Conservation (phyloP, 2,113 vertebrate genomes). For the Xyliphius kryptos region DNA sequence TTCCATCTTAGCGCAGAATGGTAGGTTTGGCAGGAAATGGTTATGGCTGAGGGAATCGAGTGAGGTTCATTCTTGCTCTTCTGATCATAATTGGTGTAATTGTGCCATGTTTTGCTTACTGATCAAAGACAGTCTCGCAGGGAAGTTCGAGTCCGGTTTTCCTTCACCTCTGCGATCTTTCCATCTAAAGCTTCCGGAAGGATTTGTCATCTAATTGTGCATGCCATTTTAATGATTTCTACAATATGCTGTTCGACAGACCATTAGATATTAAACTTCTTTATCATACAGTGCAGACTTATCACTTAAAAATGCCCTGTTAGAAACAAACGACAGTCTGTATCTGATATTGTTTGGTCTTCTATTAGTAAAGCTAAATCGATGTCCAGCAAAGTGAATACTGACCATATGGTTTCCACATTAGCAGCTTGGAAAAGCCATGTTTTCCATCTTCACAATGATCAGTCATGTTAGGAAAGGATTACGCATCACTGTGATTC, state of each 20-base stretch:
- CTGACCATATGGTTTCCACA: not conserved
- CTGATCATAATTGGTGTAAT: constrained; percentile 38
- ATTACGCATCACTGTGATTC: not conserved
- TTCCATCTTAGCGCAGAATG: not conserved
- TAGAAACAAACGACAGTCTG: no score
- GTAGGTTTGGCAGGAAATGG: constrained; percentile 6
- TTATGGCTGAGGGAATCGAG: constrained; percentile 10
- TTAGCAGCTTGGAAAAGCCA: not conserved
- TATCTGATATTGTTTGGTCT: no score
- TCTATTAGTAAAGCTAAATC: no score
- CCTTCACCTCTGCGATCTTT: constrained; percentile 34
- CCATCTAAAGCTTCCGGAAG: constrained; percentile 21
- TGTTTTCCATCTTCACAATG: not conserved
- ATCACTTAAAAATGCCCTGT: no score
- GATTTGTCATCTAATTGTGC: constrained; percentile 15
- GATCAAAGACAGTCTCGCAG: constrained; percentile 23
- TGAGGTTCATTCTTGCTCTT: not conserved
- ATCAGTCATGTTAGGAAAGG: not conserved
- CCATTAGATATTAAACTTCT: not conserved
- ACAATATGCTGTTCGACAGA: not conserved
- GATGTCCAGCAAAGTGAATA: not conserved
- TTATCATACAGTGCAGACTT: not conserved
- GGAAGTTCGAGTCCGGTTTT: constrained; percentile 15
- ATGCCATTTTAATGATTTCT: not conserved
- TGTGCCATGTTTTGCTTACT: constrained; percentile 30